Conservation (phyloP, 30 jellyfish, hydroid and myxozoan species). For the Aurelia coerulea region DNA sequence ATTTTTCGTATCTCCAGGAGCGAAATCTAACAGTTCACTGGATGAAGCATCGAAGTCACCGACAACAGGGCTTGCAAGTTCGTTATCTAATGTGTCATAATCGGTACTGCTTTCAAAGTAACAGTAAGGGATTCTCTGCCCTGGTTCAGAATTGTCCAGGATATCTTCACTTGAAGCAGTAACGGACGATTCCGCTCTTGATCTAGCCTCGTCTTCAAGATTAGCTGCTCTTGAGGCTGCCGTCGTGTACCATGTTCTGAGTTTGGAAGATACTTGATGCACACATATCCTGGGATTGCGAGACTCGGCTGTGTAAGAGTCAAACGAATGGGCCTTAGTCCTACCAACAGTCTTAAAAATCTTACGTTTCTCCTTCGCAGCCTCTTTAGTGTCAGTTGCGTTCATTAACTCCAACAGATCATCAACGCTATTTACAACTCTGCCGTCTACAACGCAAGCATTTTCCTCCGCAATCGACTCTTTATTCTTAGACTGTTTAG, state of each 20-base stretch:
- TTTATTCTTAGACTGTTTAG: background rate
- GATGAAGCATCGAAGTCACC: constrained; percentile 42
- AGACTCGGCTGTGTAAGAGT: constrained; percentile 32
- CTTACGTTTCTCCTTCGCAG: constrained; percentile 33
- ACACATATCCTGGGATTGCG: constrained; percentile 27
- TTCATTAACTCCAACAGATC: constrained; percentile 44
- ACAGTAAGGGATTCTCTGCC: background rate
- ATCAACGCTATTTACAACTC: constrained; percentile 29
- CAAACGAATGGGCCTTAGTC: constrained; percentile 56
- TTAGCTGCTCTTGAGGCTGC: constrained; percentile 64
- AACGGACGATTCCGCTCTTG: constrained; percentile 36
- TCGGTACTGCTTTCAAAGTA: constrained; percentile 28
- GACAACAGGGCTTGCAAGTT: background rate
- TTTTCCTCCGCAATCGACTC: constrained; percentile 1
- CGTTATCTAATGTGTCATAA: constrained; percentile 8
- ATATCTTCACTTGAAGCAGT: constrained; percentile 47
- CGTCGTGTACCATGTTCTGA: constrained; percentile 55
- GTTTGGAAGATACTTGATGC: constrained; percentile 46
- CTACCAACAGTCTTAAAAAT: constrained; percentile 10
- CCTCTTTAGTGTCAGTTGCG: background rate
- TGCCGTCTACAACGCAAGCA: constrained; percentile 6
- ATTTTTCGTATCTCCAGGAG: background rate
- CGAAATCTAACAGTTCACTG: constrained; percentile 6
- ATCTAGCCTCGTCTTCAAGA: constrained; percentile 48
- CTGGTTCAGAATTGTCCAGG: background rate